Evolutionary conservation across 2,888 invertebrate species (phyloP).

Genomic region (Diogma glabrata): DNA sequence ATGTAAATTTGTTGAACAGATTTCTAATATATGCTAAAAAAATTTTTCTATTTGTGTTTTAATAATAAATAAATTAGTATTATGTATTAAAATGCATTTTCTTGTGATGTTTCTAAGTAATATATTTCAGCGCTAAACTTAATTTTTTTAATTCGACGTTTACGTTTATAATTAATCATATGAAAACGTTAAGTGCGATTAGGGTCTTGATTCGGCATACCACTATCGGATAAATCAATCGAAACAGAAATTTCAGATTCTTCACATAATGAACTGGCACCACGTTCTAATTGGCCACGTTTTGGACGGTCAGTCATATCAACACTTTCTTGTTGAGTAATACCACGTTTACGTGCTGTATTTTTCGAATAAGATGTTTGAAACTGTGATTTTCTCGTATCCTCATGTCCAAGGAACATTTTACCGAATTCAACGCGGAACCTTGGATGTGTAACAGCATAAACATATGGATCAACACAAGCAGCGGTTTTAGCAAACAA

Average conservation of each 20-base stretch:
- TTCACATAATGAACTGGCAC: conserved; percentile 2
- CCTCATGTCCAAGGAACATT: conserved; percentile 24
- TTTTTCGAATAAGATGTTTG: conserved; percentile 9
- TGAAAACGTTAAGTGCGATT: conserved; percentile 2
- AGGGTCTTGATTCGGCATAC: neutral
- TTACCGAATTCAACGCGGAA: conserved; percentile 47
- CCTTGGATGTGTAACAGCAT: conserved; percentile 67
- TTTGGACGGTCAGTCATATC: neutral
- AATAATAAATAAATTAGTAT: too few species aligned
- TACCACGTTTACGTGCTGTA: neutral
- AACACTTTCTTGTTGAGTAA: neutral
- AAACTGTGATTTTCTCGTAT: conserved; percentile 12
- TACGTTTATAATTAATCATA: neutral
- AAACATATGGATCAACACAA: conserved; percentile 69
- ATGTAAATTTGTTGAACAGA: too few species aligned
- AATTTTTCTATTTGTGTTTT: too few species aligned
- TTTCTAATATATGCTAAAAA: too few species aligned
- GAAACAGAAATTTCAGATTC: conserved; percentile 9
- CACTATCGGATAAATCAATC: conserved; percentile 8
- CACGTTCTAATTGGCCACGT: conserved; percentile 7
- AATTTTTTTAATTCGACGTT: too few species aligned
- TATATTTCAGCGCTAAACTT: too few species aligned
- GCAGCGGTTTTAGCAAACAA: conserved; percentile 71
- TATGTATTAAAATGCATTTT: too few species aligned
- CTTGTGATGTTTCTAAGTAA: too few species aligned